These are phyloP conservation scores for Plutella xylostella DNA, from an alignment of 2,888 invertebrate species.

Conservation along the genomic window DNA sequence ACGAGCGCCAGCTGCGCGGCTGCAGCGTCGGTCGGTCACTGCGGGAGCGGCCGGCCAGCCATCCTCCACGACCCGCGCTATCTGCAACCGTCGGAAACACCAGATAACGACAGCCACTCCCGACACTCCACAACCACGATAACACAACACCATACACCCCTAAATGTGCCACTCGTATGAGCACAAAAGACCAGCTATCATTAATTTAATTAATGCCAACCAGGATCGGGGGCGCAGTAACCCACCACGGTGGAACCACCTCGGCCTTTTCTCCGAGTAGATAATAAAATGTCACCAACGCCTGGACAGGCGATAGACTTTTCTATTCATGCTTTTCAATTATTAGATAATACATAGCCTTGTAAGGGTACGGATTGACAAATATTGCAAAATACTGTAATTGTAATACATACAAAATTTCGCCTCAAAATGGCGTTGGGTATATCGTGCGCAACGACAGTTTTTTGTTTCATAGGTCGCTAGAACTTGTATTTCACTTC, in stretches of 20 bases:
- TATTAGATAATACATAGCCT: slow-evolving; percentile 29
- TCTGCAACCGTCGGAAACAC: slow-evolving; percentile 65
- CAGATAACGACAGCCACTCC: slow-evolving; percentile 39
- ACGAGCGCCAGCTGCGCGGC: slow-evolving; percentile 65
- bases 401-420: slow-evolving; percentile 72
- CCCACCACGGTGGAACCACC: slow-evolving; percentile 51
- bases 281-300: no score
- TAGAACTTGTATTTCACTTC: slow-evolving; percentile 25
- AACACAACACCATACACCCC: background rate
- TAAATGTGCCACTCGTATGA: background rate
- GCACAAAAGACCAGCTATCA: slow-evolving; percentile 22
- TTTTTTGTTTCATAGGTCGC: slow-evolving; percentile 59
- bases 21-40: slow-evolving; percentile 64
- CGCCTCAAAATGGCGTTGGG: slow-evolving; percentile 72
- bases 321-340: no score
- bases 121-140: background rate
- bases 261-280: no score
- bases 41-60: slow-evolving; percentile 57
- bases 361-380: slow-evolving; percentile 36
- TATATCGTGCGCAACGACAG: slow-evolving; percentile 70
- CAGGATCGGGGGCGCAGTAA: slow-evolving; percentile 42
- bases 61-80: slow-evolving; percentile 59
- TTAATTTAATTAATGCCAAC: slow-evolving; percentile 56
- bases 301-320: no score
- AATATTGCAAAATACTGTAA: slow-evolving; percentile 69